These are phyloP conservation scores for Siniperca obscura DNA, from an alignment of 2,797 vertebrate species.

Conservation along the genomic window DNA sequence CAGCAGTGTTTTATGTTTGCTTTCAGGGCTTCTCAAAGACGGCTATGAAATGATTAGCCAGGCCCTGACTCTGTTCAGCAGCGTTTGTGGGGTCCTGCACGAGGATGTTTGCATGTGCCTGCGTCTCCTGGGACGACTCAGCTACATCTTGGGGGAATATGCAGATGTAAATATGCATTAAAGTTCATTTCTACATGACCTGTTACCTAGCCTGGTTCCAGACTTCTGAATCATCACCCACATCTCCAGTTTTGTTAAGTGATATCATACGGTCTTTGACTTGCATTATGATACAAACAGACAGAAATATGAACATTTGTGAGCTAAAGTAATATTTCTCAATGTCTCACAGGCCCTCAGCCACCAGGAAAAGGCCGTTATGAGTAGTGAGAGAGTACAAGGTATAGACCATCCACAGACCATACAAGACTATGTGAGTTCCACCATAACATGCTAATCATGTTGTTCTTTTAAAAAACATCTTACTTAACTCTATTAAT, in stretches of 20 bases:
- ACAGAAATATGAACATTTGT: neutral
- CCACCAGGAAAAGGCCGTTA: conserved; percentile 93
- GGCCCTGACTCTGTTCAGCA: conserved; percentile 94
- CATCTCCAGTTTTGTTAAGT: neutral
- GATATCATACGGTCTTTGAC: neutral
- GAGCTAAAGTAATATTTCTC: neutral
- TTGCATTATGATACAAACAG: neutral
- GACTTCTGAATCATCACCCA: neutral
- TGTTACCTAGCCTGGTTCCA: neutral
- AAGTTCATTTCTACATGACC: neutral
- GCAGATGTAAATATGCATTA: conserved; percentile 85
- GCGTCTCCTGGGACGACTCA: conserved; percentile 91
- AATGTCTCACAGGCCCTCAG: conserved; percentile 87
- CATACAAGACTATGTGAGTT: conserved; percentile 95
- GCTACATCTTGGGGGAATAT: conserved; percentile 93
- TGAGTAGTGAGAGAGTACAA: conserved; percentile 92
- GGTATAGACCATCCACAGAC: conserved; percentile 95
- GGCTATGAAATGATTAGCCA: conserved; percentile 91
- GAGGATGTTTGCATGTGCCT: conserved; percentile 93
- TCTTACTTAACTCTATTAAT: neutral
- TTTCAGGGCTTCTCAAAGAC: conserved; percentile 91
- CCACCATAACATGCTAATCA: neutral
- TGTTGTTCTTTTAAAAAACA: neutral
- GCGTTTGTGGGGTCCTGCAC: conserved; percentile 94
- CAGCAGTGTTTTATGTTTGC: conserved; percentile 26